Evolutionary conservation across 2,113 vertebrate genomes (phyloP), one percentile per base, ranked within the genome.

Genomic region (Caranx melampygus): DNA sequence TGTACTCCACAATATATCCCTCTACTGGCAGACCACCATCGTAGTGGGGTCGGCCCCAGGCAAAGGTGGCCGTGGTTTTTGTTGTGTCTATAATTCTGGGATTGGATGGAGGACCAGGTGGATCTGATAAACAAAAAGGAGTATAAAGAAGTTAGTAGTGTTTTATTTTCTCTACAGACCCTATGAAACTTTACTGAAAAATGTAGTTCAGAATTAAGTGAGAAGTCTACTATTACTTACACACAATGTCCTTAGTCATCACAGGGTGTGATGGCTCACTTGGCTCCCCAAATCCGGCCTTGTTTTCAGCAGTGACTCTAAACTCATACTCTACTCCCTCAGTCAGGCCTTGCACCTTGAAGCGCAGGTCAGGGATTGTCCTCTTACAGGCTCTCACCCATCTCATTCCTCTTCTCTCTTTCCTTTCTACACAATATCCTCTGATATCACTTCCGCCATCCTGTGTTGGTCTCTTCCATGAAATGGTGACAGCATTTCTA

Each of bases 361-460:
- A 97, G 84, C 98, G 96, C 75, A 99, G 95, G 88, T 99, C 98
- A 21, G 97, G 97, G 84, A 99, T 89, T 0, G 97, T 94, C 58
- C 96, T 97, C 92, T 99, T 99, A 76, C 92, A 95, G 82, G 96
- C 98, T 95, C 97, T 96, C 78, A 99, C 96, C 97, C 98, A 99
- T 95, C 98, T 95, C 91, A 99, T 91, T 83, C 97, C 96, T 94
- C 93, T 98, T 93, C 93, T 99, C 89, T 99, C 98, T 94, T 96
- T 97, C 86, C 97, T 96, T 85, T 99, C 97, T 74, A 99, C 92
- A 62, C 96, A 90, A 79, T 99, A 99, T 44, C 97, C 98, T 90
- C 96, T 96, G 88, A 99, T 99, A 88, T 99, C 98, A 93, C 98
- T 97, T 94, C 98, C 98, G 6, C 98, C 97, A 70, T 99, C 98